These are phyloP conservation scores for Neofelis nebulosa DNA, from an alignment of 2,113 vertebrate genomes.

Conservation along the genomic window DNA sequence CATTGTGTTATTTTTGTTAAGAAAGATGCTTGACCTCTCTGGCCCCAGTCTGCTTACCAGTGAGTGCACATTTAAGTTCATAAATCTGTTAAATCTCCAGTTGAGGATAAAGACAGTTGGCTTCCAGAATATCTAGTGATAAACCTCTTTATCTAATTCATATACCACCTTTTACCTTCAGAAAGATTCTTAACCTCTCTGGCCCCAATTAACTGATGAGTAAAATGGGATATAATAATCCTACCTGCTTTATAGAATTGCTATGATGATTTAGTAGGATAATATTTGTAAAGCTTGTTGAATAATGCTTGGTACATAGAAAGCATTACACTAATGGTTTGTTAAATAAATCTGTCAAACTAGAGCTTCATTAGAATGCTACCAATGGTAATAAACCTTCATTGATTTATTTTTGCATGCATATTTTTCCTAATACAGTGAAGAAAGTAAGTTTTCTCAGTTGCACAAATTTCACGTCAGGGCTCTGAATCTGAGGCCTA, in stretches of 20 bases:
- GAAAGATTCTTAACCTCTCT: not conserved
- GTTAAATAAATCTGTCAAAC: not conserved
- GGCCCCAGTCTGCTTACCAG: not conserved
- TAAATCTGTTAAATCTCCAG: not conserved
- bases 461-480: not conserved
- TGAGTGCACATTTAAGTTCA: not conserved
- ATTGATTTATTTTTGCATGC: not conserved
- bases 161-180: not conserved
- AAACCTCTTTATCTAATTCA: not conserved
- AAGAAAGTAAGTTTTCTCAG: not conserved
- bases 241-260: not conserved
- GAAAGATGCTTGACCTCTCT: not conserved
- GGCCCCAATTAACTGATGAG: not conserved
- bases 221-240: not conserved
- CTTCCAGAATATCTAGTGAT: not conserved
- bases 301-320: not conserved
- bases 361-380: not conserved
- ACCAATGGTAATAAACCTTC: not conserved
- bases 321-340: not conserved
- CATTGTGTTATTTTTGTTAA: not conserved
- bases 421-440: not conserved
- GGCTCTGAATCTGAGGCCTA: not conserved
- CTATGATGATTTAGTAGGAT: not conserved
- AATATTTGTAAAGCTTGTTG: not conserved
- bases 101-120: not conserved